Conservation (phyloP, 1,140 invertebrate species). For the Drosophila mojavensis region DNA sequence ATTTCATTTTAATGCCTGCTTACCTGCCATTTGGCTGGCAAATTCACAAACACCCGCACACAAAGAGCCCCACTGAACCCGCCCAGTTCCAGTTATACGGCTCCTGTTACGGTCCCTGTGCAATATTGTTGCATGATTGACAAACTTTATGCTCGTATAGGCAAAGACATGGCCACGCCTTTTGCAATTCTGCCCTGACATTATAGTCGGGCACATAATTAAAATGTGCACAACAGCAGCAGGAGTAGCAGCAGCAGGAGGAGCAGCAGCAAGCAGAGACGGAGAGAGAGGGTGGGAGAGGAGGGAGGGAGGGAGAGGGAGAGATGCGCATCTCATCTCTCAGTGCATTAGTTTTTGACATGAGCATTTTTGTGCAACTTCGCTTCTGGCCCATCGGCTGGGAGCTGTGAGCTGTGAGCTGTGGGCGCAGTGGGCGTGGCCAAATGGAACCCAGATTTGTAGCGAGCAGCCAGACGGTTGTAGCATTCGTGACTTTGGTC, state of each 20-base stretch:
- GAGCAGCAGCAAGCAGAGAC: background rate
- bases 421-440: slow-evolving; percentile 2
- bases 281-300: no score
- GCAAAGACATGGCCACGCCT: slow-evolving; percentile 20
- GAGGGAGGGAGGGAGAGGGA: no score
- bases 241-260: no score
- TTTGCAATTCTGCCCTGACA: slow-evolving; percentile 24
- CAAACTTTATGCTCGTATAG: slow-evolving; percentile 43
- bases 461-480: slow-evolving; percentile 2
- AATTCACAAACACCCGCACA: slow-evolving; percentile 25
- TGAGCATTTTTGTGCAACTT: slow-evolving; percentile 1
- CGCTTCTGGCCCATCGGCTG: background rate
- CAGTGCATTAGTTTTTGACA: slow-evolving; percentile 34
- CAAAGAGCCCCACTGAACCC: no score
- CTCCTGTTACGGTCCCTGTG: slow-evolving; percentile 16
- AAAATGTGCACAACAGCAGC: slow-evolving; percentile 53
- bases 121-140: slow-evolving; percentile 54
- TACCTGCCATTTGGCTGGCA: slow-evolving; percentile 39
- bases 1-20: slow-evolving; percentile 45
- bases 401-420: background rate
- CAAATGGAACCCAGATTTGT: slow-evolving; percentile 2
- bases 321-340: background rate
- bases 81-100: slow-evolving; percentile 5
- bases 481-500: slow-evolving; percentile 32
- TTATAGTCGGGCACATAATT: slow-evolving; percentile 52